These are phyloP conservation scores for Alouatta palliata DNA, from an alignment of 2,113 vertebrate genomes.

Conservation along the genomic window DNA sequence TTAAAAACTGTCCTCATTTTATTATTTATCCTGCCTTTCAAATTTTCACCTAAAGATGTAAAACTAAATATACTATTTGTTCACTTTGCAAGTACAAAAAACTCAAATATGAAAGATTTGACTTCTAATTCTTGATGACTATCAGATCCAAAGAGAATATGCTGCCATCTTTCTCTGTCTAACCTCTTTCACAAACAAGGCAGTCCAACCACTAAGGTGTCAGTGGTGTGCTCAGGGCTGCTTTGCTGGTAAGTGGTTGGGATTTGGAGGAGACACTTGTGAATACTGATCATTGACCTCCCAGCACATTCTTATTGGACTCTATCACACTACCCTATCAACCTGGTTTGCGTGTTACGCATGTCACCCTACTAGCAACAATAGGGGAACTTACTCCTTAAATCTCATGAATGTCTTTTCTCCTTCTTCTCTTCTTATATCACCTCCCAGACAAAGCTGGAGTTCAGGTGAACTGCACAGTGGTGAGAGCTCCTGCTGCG, in stretches of 20 bases:
- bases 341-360: background rate
- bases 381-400: background rate
- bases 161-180: background rate
- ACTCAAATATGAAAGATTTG: background rate
- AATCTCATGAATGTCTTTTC: background rate
- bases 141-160: background rate
- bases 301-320: background rate
- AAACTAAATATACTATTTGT: background rate
- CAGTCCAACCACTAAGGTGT: background rate
- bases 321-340: background rate
- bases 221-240: background rate
- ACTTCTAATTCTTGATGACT: background rate
- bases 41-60: background rate
- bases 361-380: background rate
- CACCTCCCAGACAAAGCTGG: background rate
- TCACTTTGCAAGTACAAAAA: background rate
- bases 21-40: background rate
- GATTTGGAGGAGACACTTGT: background rate
- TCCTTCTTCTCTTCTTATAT: background rate
- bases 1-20: background rate
- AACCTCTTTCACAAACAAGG: background rate
- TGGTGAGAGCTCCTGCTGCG: conserved; percentile 39
- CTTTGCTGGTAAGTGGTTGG: background rate
- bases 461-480: background rate
- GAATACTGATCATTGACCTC: background rate